phyloP scores from a whole-genome alignment of 1,140 invertebrate genomes.

The Medauroidea extradentata region DNA sequence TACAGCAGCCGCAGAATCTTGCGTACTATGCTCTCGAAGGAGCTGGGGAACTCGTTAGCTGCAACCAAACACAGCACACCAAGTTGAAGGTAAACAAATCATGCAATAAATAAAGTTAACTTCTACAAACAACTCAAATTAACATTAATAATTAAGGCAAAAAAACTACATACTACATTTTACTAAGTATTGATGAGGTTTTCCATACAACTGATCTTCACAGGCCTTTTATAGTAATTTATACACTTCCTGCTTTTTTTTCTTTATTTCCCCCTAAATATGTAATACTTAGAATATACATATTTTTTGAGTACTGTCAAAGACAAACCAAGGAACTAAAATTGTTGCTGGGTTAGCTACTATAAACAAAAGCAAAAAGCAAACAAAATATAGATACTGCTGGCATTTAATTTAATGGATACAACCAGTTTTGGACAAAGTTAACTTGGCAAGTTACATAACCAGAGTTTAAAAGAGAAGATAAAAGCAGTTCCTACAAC shows the following conservation, averaged over 20 bases:
- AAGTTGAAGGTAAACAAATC: not conserved
- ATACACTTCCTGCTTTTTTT: not conserved
- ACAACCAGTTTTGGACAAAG: too few species aligned
- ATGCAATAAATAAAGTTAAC: not conserved
- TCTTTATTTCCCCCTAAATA: too few species aligned
- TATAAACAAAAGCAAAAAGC: too few species aligned
- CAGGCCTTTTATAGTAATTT: not conserved
- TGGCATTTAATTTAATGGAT: too few species aligned
- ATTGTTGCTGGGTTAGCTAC: too few species aligned
- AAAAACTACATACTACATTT: not conserved
- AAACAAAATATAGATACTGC: too few species aligned
- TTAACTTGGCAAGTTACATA: too few species aligned
- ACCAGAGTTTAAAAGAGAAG: too few species aligned
- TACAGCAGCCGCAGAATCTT: constrained; percentile 95
- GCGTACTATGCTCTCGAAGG: constrained; percentile 91
- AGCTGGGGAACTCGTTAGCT: constrained; percentile 93
- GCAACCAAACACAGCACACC: constrained; percentile 37
- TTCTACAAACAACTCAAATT: not conserved
- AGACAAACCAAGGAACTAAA: too few species aligned
- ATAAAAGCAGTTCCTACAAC: too few species aligned
- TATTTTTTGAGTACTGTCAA: too few species aligned
- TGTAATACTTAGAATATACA: too few species aligned
- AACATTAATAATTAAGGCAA: not conserved
- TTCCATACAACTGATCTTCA: not conserved
- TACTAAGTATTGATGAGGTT: not conserved